Conservation (phyloP, 2,113 vertebrate genomes). For the Gadus chalcogrammus region DNA sequence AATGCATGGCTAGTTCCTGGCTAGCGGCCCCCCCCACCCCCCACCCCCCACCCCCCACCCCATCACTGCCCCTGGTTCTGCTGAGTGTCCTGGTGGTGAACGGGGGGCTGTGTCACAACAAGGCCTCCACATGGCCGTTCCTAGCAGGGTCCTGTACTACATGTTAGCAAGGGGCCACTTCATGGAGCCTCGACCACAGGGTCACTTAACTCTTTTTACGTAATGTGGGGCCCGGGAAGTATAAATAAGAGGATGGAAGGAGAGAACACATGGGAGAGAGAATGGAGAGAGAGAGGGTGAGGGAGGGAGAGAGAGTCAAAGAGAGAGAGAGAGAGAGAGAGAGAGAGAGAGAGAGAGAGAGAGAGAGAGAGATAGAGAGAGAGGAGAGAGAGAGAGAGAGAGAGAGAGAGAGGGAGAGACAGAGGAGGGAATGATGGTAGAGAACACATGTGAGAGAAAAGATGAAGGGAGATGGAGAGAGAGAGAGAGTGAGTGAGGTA, state of each 20-base stretch:
- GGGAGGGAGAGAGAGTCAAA: background rate
- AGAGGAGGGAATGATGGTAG: too few species aligned
- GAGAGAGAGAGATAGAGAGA: background rate
- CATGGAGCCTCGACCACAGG: constrained; percentile 42
- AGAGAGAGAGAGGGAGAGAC: background rate
- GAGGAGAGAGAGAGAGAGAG: too few species aligned
- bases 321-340: background rate
- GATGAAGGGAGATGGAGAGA: background rate
- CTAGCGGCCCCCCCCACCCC: too few species aligned
- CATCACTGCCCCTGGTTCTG: constrained; percentile 32
- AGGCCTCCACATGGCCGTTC: constrained; percentile 10
- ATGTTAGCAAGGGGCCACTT: constrained; percentile 28
- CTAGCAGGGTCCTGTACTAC: constrained; percentile 23
- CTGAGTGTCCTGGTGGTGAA: constrained; percentile 44
- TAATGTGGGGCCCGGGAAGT: background rate
- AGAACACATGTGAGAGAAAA: constrained; percentile 3
- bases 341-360: background rate
- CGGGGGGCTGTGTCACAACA: constrained; percentile 40
- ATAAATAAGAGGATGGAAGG: background rate
- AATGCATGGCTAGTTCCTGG: constrained; percentile 57
- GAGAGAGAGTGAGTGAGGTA: background rate
- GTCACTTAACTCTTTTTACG: constrained; percentile 29
- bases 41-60: constrained; percentile 47
- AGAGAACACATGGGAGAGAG: background rate
- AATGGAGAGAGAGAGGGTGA: background rate